phyloP scores from a whole-genome alignment of 2,797 vertebrate genomes.

The Florisuga fusca region DNA sequence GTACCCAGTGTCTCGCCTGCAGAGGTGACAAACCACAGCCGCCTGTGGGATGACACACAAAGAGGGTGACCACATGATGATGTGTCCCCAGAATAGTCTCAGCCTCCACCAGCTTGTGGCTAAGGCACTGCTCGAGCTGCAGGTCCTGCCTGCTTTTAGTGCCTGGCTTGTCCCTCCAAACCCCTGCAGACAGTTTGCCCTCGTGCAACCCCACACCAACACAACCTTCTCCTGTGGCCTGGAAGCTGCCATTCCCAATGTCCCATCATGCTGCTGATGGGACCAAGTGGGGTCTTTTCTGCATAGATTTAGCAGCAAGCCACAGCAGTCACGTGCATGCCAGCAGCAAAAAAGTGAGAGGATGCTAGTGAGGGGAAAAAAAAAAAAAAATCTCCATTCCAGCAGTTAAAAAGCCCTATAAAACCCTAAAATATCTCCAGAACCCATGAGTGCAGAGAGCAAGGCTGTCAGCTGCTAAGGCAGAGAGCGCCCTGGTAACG shows the following conservation, averaged over 20 bases:
- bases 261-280: fast-evolving
- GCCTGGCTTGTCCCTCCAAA: background rate
- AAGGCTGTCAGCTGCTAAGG: conserved; percentile 22
- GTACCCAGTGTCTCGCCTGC: background rate
- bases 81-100: background rate
- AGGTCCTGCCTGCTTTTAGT: background rate
- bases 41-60: background rate
- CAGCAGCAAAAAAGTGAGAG: background rate
- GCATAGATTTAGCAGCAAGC: background rate
- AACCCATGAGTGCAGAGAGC: background rate
- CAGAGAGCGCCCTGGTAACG: background rate
- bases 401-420: conserved; percentile 37
- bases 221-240: background rate
- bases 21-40: conserved; percentile 48
- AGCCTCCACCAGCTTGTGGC: background rate
- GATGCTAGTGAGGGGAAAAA: background rate
- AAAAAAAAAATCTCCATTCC: background rate
- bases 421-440: conserved; percentile 37
- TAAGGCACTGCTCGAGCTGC: background rate
- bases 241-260: background rate
- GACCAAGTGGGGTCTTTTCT: background rate
- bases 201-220: background rate
- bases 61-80: fast-evolving
- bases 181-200: background rate
- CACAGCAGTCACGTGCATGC: background rate